Evolutionary conservation across 2,888 invertebrate genomes (phyloP).

Genomic region (Iselma pallidipennis): DNA sequence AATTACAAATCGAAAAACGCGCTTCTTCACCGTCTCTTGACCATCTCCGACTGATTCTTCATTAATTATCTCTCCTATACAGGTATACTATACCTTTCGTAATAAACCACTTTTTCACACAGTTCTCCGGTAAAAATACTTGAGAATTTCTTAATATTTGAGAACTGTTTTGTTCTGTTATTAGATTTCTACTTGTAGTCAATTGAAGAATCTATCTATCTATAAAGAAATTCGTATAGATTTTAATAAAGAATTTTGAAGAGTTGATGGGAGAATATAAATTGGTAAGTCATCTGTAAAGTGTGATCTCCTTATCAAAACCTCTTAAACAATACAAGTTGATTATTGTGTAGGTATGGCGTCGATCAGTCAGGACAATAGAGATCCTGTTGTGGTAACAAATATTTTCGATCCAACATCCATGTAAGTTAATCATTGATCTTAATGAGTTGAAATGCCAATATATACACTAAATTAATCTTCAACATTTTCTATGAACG

Average conservation of each 20-base stretch:
- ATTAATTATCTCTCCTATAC: not conserved
- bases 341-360: not conserved
- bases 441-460: constrained; percentile 47
- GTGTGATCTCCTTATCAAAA: not conserved
- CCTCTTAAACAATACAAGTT: not conserved
- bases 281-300: not conserved
- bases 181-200: too few relatives aligned
- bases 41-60: not conserved
- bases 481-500: constrained; percentile 37
- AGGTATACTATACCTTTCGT: not conserved
- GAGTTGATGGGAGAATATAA: too few relatives aligned
- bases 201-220: too few relatives aligned
- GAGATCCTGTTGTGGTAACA: constrained; percentile 14
- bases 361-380: not conserved
- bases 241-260: too few relatives aligned
- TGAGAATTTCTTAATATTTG: too few relatives aligned
- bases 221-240: too few relatives aligned
- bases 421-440: constrained; percentile 44
- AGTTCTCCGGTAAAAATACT: too few relatives aligned
- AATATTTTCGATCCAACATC: constrained; percentile 33
- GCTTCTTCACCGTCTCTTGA: constrained; percentile 13
- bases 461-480: constrained; percentile 45
- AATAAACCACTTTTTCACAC: not conserved
- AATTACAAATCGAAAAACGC: constrained; percentile 26
- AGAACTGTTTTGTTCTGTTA: too few relatives aligned